Evolutionary conservation across 2,888 invertebrate genomes (phyloP), one percentile per base, ranked within the genome.

Genomic region (Dolomedes plantarius): DNA sequence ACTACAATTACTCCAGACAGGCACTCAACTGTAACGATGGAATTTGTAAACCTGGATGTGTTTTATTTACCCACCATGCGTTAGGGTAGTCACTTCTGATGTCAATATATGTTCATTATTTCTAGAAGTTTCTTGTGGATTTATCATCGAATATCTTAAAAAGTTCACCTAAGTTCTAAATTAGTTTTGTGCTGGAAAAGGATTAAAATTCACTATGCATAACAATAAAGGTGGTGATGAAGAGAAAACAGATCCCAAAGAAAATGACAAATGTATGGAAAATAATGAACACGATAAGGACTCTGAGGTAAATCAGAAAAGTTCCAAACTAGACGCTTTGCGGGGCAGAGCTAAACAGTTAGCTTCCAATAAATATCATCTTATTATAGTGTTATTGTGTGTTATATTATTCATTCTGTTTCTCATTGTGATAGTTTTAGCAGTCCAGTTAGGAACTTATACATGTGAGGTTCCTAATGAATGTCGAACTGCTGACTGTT

Each of bases 401-500:
- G 50, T 89, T 0, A 28, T 92, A 27, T 89, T 92, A 64, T 89
- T 92, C 41, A 74, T 93, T 41, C 90, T 93, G 69, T 89, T 93
- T 28, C 89, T 93, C 65, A 90, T 92, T 39, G 90, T 93, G 65
- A 89, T 93, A 76, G 91, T 91, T 16, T 90, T 93, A 89, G 90
- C 91, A 13, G 91, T 91, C 19, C 89, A 92, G 19, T 93, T 93
- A 92, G 93, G 93, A 6, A 89, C 89, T n/a, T 90, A 91, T 65
- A 91, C 91, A 0, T 92, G 92, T 88, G 90, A 90, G 78, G 90
- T 90, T 71, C 91, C 91, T 89, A 91, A 92, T 9, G 90, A 92
- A 56, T 93, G 93, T 89, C 90, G 90, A 76, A 91, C 91, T 23
- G 90, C 93, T 0, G 91, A 92, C 9, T 93, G 93, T 90, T 91